Evolutionary conservation across 2,888 invertebrate genomes (phyloP).

Genomic region (Synanthedon andrenaeformis): DNA sequence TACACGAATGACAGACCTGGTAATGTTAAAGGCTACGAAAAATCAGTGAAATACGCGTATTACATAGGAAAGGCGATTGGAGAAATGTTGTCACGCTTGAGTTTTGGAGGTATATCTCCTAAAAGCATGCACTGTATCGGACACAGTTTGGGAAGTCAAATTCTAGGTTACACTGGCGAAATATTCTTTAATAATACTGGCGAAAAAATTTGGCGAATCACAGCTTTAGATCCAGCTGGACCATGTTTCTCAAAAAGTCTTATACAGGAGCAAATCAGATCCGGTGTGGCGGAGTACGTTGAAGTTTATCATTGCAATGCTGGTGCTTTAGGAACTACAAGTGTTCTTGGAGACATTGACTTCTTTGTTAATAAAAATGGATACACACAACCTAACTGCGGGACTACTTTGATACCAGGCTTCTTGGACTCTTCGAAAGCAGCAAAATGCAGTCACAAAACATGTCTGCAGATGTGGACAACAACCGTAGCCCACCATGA

Average conservation of each 20-base stretch:
- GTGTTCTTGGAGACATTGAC: constrained; percentile 66
- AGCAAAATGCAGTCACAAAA: constrained; percentile 50
- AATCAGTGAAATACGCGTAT: constrained; percentile 48
- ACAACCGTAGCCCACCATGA: constrained; percentile 39
- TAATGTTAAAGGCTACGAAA: constrained; percentile 43
- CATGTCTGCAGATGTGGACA: constrained; percentile 44
- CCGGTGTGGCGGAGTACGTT: constrained; percentile 70
- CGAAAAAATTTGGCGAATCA: constrained; percentile 37
- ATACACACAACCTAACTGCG: constrained; percentile 66
- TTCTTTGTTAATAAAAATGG: constrained; percentile 73
- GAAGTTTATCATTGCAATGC: constrained; percentile 73
- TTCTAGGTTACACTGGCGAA: constrained; percentile 43
- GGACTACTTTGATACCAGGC: constrained; percentile 39
- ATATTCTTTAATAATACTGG: constrained; percentile 33
- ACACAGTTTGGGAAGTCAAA: constrained; percentile 55
- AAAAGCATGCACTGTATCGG: constrained; percentile 52
- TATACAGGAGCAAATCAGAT: constrained; percentile 55
- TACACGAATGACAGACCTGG: constrained; percentile 50
- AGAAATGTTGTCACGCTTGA: constrained; percentile 30
- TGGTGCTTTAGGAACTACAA: constrained; percentile 59
- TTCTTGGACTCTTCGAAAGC: constrained; percentile 46
- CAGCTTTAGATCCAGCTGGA: constrained; percentile 57
- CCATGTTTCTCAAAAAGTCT: constrained; percentile 52
- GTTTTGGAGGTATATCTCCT: constrained; percentile 32
- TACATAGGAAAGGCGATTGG: constrained; percentile 51